These are phyloP conservation scores for Serrognathus titanus DNA, from an alignment of 2,888 invertebrate species.

Conservation along the genomic window DNA sequence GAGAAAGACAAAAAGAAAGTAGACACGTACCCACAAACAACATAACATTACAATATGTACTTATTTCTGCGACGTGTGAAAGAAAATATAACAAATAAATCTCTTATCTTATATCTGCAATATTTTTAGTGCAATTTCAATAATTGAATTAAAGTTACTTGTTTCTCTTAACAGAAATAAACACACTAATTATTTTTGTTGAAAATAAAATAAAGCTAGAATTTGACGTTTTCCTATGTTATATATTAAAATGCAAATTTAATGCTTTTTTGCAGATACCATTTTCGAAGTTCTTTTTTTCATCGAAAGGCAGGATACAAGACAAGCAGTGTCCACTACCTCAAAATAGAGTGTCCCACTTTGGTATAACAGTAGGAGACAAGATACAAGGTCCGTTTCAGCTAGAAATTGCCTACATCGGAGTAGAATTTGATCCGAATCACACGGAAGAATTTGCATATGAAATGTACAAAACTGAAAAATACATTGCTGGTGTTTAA, in stretches of 20 bases:
- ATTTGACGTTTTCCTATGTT: not conserved
- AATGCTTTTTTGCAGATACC: constrained; percentile 68
- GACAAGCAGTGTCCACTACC: constrained; percentile 70
- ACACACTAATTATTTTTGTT: too few species aligned
- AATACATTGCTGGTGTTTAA: constrained; percentile 64
- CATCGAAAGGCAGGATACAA: constrained; percentile 81
- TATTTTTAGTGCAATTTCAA: too few species aligned
- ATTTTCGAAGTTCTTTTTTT: constrained; percentile 85
- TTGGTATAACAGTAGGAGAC: constrained; percentile 83
- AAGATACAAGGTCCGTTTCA: constrained; percentile 78
- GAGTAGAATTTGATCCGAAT: constrained; percentile 74
- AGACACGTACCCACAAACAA: too few species aligned
- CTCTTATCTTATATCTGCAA: too few species aligned
- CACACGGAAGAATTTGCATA: constrained; percentile 87
- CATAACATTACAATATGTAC: too few species aligned
- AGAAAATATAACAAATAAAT: too few species aligned
- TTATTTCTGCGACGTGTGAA: too few species aligned
- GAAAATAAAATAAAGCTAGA: too few species aligned
- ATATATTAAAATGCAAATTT: not conserved
- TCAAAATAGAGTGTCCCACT: constrained; percentile 60
- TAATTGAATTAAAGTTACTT: too few species aligned
- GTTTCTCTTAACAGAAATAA: too few species aligned
- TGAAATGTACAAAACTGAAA: constrained; percentile 79
- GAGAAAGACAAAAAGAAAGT: too few species aligned
- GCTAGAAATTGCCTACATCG: constrained; percentile 92